Conservation (phyloP, 92 coral and sea anemone species). For the Palythoa grandis region DNA sequence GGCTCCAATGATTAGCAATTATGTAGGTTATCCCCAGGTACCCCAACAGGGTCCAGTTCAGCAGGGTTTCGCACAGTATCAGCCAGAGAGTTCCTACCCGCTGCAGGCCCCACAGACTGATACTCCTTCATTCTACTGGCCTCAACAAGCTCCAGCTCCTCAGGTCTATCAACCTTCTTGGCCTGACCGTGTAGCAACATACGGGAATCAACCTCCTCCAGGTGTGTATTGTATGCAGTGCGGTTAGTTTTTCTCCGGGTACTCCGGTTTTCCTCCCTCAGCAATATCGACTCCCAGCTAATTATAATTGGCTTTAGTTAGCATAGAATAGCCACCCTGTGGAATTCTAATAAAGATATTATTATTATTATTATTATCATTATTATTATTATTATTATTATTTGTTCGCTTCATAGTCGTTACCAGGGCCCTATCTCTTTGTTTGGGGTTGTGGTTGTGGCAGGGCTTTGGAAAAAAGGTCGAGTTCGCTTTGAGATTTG, state of each 20-base stretch:
- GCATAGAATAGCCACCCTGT: too few relatives aligned
- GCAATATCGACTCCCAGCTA: too few relatives aligned
- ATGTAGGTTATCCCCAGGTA: constrained; percentile 25
- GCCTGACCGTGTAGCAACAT: not conserved
- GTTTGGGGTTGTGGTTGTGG: not conserved
- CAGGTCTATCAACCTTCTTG: constrained; percentile 15
- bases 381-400: too few relatives aligned
- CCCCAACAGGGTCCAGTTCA: constrained; percentile 23
- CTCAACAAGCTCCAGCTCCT: constrained; percentile 33
- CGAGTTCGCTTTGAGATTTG: not conserved
- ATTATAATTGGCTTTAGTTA: too few relatives aligned
- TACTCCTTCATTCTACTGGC: constrained; percentile 25
- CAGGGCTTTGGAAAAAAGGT: not conserved
- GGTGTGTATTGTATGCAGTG: not conserved
- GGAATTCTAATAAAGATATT: too few relatives aligned
- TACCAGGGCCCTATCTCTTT: not conserved
- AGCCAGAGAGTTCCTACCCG: constrained; percentile 30
- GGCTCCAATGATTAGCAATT: constrained; percentile 19
- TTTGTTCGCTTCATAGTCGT: not conserved
- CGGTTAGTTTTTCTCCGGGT: not conserved
- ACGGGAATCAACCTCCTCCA: constrained; percentile 5
- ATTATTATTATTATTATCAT: too few relatives aligned
- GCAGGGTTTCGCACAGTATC: constrained; percentile 27
- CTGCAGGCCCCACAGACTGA: constrained; percentile 33
- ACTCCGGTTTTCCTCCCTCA: too few relatives aligned